Percentiles rank a stretch among this genome's conserved stretches.
phyloP scores from a whole-genome alignment of 64 coral and sea anemone genomes.

The Porites australiensis region DNA sequence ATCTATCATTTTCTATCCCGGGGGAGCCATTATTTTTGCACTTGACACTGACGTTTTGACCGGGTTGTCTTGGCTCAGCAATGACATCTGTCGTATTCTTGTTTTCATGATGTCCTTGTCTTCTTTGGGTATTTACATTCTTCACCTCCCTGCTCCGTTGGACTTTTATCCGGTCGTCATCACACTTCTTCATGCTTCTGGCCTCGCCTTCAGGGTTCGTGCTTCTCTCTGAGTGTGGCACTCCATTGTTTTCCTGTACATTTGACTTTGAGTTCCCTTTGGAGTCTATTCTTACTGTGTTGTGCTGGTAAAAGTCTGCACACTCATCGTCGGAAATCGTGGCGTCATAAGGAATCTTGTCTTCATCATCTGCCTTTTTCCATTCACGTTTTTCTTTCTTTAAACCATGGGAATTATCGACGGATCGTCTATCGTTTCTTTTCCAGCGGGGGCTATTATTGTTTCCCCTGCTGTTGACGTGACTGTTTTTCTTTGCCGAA shows the following conservation, averaged over 20 bases:
- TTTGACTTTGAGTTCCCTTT: slow-evolving; percentile 12
- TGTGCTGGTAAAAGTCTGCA: slow-evolving; percentile 16
- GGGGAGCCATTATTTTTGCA: neutral
- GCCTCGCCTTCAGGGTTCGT: neutral
- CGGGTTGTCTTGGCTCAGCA: slow-evolving; percentile 6
- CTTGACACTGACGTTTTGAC: neutral
- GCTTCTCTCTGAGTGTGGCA: neutral
- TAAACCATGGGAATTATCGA: slow-evolving; percentile 2
- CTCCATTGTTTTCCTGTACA: neutral
- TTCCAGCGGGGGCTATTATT: neutral
- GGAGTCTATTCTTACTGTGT: slow-evolving; percentile 3
- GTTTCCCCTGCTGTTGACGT: neutral
- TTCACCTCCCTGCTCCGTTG: neutral
- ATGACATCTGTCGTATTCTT: neutral
- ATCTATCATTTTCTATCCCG: neutral
- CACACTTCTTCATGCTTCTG: slow-evolving; percentile 1
- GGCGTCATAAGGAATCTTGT: slow-evolving; percentile 20
- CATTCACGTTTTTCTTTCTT: slow-evolving; percentile 1
- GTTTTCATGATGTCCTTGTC: neutral
- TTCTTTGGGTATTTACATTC: slow-evolving; percentile 6
- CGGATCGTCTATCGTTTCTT: neutral
- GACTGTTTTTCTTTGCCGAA: slow-evolving; percentile 5
- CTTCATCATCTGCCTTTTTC: slow-evolving; percentile 17
- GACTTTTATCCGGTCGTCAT: slow-evolving; percentile 14
- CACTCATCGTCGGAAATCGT: slow-evolving; percentile 3